Evolutionary conservation across 2,113 vertebrate genomes (phyloP), one percentile per base, ranked within the genome.

Genomic region (Andinoacara biseriatus): DNA sequence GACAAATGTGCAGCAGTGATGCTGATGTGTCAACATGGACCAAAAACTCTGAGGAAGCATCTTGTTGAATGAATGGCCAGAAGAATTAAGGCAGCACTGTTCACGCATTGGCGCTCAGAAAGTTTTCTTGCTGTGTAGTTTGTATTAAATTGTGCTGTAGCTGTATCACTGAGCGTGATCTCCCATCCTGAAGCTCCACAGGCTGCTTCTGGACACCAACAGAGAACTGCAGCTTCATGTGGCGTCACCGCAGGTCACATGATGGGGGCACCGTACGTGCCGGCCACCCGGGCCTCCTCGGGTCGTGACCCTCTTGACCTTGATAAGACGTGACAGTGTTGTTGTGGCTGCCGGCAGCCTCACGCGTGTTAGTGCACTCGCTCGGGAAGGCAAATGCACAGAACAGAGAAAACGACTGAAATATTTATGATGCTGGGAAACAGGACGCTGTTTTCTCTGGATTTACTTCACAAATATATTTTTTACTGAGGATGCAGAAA

Each of bases 301-400:
- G 81, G 79, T 86, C 76, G 20, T 18, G 52, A 85, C 76, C 83
- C 43, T 81, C 20, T 63, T 75, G 84, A 88, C 89, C 87, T 59
- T 85, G 87, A 86, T 85, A 29, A 63, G 14, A 72, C 29, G 62
- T 79, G 86, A 74, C 67, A 72, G 86, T 20, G 56, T 40, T 74
- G 67, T 81, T 75, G 83, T 33, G 43, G 43, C 0, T 31, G 67
- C 24, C 3, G 1, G 67, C 17, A 20, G 65, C 26, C 24, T 72
- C 10, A 5, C 0, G 1, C 10, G 17, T 72, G 43, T 29, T 52
- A 20, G 17, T n/a, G 46, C 46, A 72, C 46, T 2, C 2, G 1
- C 10, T 3, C 26, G 11, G 43, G 35, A 63, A 40, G 61, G 33
- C 33, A 63, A 11, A 2, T 40, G 35, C 35, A 63, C 6, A 14